Evolutionary conservation across 2,888 invertebrate species (phyloP).

Genomic region (Dolomedes plantarius): DNA sequence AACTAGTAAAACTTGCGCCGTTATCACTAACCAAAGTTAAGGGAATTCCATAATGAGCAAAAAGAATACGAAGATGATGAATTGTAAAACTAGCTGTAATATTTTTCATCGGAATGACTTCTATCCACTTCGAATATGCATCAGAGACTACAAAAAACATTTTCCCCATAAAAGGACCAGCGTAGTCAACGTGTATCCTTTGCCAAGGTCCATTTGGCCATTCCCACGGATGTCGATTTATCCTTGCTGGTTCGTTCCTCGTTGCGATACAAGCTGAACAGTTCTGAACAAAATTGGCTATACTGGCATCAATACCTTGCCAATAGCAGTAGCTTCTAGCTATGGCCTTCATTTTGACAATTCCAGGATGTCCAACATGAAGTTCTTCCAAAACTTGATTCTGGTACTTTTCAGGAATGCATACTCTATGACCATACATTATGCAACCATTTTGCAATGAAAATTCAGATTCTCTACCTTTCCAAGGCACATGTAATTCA

Average conservation of each 20-base stretch:
- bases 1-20: constrained; percentile 47
- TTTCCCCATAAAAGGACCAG: constrained; percentile 46
- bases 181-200: constrained; percentile 46
- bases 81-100: constrained; percentile 37
- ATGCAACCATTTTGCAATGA: constrained; percentile 51
- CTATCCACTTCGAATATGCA: constrained; percentile 48
- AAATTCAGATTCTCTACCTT: constrained; percentile 50
- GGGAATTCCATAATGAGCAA: constrained; percentile 53
- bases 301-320: too few species aligned
- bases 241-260: constrained; percentile 39
- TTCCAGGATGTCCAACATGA: constrained; percentile 45
- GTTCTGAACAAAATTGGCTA: constrained; percentile 32
- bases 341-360: constrained; percentile 46
- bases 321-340: constrained; percentile 5
- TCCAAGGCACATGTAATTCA: constrained; percentile 50
- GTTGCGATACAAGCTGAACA: constrained; percentile 36
- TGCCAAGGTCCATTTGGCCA: constrained; percentile 42
- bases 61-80: constrained; percentile 30
- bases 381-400: constrained; percentile 54
- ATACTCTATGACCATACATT: constrained; percentile 53
- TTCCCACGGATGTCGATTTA: constrained; percentile 43
- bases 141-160: constrained; percentile 39
- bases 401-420: constrained; percentile 53
- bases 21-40: constrained; percentile 51
- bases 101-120: constrained; percentile 31